A percentile compares a stretch with the other conserved stretches of the same genome.
These are phyloP conservation scores for Chrysolina haemoptera DNA, from an alignment of 2,888 invertebrate species.

Conservation along the genomic window DNA sequence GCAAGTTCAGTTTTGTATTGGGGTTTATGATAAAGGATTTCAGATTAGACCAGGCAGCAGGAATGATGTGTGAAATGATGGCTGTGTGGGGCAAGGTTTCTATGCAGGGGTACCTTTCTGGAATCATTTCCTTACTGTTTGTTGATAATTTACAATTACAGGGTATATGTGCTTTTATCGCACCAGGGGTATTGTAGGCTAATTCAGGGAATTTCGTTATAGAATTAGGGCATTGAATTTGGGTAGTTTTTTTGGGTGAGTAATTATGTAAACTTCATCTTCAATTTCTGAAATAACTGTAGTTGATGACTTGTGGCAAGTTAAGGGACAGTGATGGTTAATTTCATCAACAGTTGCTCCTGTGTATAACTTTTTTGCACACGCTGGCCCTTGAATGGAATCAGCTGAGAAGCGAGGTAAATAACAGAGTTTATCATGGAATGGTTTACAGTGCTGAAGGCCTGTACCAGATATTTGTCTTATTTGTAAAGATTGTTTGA, in stretches of 20 bases:
- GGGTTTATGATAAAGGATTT: conserved; percentile 42
- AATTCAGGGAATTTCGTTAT: conserved; percentile 7
- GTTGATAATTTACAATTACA: conserved; percentile 36
- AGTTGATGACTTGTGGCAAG: conserved; percentile 39
- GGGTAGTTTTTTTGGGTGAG: conserved; percentile 36
- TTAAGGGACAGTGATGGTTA: conserved; percentile 40
- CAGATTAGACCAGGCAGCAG: conserved; percentile 41
- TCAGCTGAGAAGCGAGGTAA: conserved; percentile 47
- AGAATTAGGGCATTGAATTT: conserved; percentile 19
- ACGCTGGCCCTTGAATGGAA: conserved; percentile 37
- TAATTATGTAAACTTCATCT: conserved; percentile 41
- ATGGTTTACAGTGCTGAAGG: conserved; percentile 43
- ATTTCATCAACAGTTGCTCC: conserved; percentile 47
- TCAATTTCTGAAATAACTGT: conserved; percentile 42
- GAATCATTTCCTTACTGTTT: conserved; percentile 32
- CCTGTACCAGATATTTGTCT: conserved; percentile 28
- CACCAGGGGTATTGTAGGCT: conserved; percentile 27
- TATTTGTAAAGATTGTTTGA: neutral
- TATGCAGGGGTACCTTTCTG: conserved; percentile 40
- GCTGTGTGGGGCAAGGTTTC: neutral
- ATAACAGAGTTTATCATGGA: conserved; percentile 45
- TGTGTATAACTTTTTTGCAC: conserved; percentile 42
- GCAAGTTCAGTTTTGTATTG: neutral
- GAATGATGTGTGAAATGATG: conserved; percentile 36
- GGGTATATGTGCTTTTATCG: conserved; percentile 39